These are phyloP conservation scores for Macaria liturata DNA, from an alignment of 2,888 invertebrate species.

Conservation along the genomic window DNA sequence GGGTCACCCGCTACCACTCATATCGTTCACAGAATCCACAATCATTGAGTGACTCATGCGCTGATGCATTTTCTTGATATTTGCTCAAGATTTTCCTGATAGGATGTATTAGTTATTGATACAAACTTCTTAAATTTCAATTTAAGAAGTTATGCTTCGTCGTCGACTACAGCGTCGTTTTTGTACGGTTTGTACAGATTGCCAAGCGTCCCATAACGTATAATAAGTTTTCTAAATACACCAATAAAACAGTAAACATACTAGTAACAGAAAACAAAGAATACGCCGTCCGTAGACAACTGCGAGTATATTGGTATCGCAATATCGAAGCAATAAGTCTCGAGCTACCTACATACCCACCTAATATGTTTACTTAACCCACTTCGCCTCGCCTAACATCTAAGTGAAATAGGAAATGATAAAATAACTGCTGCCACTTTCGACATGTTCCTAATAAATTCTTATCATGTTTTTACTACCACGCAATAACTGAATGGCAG, in stretches of 20 bases:
- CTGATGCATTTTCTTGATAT: conserved; percentile 6
- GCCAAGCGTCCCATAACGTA: too few species aligned
- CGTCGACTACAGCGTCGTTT: too few species aligned
- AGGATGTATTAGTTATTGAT: too few species aligned
- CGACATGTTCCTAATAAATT: conserved; percentile 52
- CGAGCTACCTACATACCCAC: conserved; percentile 16
- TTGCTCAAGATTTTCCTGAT: too few species aligned
- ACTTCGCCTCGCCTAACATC: conserved; percentile 32
- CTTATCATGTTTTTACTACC: conserved; percentile 63
- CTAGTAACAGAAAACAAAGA: conserved; percentile 1
- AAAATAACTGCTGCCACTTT: conserved; percentile 53
- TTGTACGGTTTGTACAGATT: too few species aligned
- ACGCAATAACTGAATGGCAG: conserved; percentile 61
- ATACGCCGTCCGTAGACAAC: not conserved
- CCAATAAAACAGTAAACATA: too few species aligned
- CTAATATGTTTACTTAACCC: conserved; percentile 34
- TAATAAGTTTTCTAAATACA: too few species aligned
- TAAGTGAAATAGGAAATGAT: conserved; percentile 43
- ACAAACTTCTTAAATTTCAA: too few species aligned
- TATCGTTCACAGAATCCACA: conserved; percentile 25
- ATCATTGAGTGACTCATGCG: conserved; percentile 14
- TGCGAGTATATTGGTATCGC: conserved; percentile 6
- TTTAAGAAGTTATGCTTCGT: too few species aligned
- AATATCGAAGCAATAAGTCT: conserved; percentile 20
- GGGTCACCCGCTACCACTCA: conserved; percentile 13